Percentiles rank a stretch among this genome's conserved stretches.
Evolutionary conservation across 2,888 invertebrate species (phyloP).

Genomic region (Troides aeacus): DNA sequence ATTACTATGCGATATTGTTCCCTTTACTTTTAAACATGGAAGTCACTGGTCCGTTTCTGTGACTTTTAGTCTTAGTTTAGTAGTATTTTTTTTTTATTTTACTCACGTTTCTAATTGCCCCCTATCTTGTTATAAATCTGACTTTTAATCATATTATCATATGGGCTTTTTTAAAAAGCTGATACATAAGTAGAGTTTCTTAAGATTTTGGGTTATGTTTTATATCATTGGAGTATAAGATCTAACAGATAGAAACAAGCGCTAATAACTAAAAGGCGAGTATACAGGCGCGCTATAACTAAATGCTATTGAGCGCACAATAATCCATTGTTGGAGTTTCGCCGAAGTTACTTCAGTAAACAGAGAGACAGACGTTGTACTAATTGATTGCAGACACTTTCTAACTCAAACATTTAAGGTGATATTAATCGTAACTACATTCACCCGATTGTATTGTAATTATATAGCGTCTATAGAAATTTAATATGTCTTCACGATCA

Average conservation of each 20-base stretch:
- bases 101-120: too few species aligned
- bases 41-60: too few species aligned
- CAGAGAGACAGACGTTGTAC: constrained; percentile 42
- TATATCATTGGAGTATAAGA: background rate
- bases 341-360: constrained; percentile 35
- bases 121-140: too few species aligned
- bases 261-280: background rate
- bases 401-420: constrained; percentile 42
- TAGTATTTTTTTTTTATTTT: too few species aligned
- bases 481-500: background rate
- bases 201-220: background rate
- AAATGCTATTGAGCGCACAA: constrained; percentile 32
- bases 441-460: background rate
- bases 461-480: background rate
- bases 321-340: constrained; percentile 35
- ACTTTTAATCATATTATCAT: too few species aligned
- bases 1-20: too few species aligned
- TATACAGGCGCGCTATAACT: constrained; percentile 18
- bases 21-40: too few species aligned
- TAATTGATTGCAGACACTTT: constrained; percentile 50
- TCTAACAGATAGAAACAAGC: constrained; percentile 10
- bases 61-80: too few species aligned
- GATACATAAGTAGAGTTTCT: too few species aligned
- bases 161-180: background rate
- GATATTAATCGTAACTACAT: constrained; percentile 27